Conservation (phyloP, 1,140 invertebrate genomes). For the Drosophila burlai region DNA sequence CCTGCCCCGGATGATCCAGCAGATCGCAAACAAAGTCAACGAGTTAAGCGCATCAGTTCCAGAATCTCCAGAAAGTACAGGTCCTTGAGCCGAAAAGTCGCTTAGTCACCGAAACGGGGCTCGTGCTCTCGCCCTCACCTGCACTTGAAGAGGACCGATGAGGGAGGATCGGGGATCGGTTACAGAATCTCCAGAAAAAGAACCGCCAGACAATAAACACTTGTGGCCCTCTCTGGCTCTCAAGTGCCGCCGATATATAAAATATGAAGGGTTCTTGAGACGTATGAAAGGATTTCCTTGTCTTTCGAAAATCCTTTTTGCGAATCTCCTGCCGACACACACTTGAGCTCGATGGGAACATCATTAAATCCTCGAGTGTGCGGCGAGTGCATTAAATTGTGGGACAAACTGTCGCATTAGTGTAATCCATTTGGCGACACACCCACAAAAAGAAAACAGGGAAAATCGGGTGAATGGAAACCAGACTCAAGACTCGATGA, state of each 20-base stretch:
- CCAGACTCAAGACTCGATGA: conserved; percentile 36
- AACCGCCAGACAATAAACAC: conserved; percentile 61
- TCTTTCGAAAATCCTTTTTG: conserved; percentile 70
- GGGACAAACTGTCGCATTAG: conserved; percentile 73
- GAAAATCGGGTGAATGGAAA: conserved; percentile 38
- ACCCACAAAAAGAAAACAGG: conserved; percentile 60
- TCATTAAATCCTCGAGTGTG: conserved; percentile 75
- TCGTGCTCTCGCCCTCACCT: conserved; percentile 66
- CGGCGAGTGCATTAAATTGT: conserved; percentile 71
- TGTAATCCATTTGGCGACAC: conserved; percentile 76
- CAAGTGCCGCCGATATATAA: conserved; percentile 59
- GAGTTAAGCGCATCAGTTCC: conserved; percentile 73
- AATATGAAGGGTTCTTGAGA: conserved; percentile 74
- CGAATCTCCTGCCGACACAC: conserved; percentile 67
- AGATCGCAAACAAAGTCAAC: conserved; percentile 51
- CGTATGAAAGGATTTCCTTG: conserved; percentile 70
- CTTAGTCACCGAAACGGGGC: conserved; percentile 63
- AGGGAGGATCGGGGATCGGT: conserved; percentile 3
- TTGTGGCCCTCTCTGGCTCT: conserved; percentile 56
- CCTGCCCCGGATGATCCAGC: conserved; percentile 9
- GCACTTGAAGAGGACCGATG: conserved; percentile 53
- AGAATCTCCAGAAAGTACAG: conserved; percentile 12
- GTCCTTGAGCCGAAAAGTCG: conserved; percentile 35
- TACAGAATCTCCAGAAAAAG: conserved; percentile 18
- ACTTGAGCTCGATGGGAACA: conserved; percentile 76